A percentile compares a stretch with the other conserved stretches of the same genome.
Conservation (phyloP, 2,797 vertebrate genomes). For the Meriones psammophilus region DNA sequence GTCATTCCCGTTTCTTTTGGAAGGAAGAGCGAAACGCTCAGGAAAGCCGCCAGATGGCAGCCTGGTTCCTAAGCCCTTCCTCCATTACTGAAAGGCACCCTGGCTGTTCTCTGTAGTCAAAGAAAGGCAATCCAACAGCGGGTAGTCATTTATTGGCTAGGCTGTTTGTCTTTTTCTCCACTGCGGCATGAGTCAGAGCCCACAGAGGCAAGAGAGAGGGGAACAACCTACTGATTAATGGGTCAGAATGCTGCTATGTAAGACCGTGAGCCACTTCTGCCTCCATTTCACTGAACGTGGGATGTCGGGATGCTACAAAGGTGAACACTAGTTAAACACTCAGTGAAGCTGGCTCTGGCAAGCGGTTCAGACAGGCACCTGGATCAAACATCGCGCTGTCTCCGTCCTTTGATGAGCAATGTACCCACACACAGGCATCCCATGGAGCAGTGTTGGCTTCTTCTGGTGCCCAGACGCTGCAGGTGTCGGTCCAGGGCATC, state of each 20-base stretch:
- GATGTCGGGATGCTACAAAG: background rate
- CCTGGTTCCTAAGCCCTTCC: background rate
- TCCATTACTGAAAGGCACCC: background rate
- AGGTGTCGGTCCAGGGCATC: background rate
- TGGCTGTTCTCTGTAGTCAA: background rate
- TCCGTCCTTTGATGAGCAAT: background rate
- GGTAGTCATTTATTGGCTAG: background rate
- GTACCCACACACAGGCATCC: background rate
- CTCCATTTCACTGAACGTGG: background rate
- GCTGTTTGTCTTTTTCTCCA: constrained; percentile 57
- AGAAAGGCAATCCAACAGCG: constrained; percentile 34
- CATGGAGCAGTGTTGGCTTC: background rate
- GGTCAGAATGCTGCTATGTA: background rate
- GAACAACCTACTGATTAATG: background rate
- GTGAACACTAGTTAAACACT: background rate
- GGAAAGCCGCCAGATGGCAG: constrained; percentile 73
- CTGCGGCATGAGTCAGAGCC: background rate
- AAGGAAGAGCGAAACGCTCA: background rate
- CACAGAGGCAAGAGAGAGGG: background rate
- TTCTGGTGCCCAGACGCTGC: background rate
- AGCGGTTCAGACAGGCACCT: constrained; percentile 18
- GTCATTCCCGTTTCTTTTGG: background rate
- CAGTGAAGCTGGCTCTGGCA: background rate
- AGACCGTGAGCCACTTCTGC: background rate
- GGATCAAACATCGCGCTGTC: background rate